A percentile compares a stretch with the other conserved stretches of the same genome.
Evolutionary conservation across 2,113 vertebrate species (phyloP).

Genomic region (Philantomba maxwellii): DNA sequence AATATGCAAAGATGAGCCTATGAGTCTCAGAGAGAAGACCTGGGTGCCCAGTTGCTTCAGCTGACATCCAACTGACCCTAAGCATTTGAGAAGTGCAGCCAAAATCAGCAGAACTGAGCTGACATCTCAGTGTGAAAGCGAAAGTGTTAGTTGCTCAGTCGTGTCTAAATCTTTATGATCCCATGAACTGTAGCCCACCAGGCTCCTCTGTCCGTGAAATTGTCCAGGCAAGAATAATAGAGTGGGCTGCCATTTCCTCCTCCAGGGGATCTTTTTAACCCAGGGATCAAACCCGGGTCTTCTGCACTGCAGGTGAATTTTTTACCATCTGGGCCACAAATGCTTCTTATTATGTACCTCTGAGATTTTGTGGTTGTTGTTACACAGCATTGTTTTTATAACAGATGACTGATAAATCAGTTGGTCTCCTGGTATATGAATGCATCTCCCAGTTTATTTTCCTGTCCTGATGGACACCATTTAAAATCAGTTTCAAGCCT

Average conservation of each 20-base stretch:
- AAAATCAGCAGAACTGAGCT: background rate
- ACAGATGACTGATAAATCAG: background rate
- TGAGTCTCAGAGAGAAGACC: background rate
- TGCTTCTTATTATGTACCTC: background rate
- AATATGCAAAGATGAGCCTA: no score
- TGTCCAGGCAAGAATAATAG: background rate
- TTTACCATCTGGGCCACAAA: background rate
- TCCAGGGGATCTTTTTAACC: background rate
- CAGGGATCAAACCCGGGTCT: background rate
- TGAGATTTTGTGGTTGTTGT: background rate
- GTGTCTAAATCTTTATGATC: background rate
- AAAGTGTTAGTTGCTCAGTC: background rate
- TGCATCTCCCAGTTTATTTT: background rate
- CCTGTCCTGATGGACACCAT: background rate
- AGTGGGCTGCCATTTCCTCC: background rate
- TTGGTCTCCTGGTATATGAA: background rate
- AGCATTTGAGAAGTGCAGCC: background rate
- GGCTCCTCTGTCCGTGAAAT: background rate
- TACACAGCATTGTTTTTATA: background rate
- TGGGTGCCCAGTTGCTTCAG: rapidly evolving
- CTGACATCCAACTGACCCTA: background rate
- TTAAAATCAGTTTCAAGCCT: background rate
- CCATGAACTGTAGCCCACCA: background rate
- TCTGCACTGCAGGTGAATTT: background rate
- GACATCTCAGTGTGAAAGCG: background rate